Evolutionary conservation across 2,797 vertebrate species (phyloP).

Genomic region (Petrocephalus schoutedeni): DNA sequence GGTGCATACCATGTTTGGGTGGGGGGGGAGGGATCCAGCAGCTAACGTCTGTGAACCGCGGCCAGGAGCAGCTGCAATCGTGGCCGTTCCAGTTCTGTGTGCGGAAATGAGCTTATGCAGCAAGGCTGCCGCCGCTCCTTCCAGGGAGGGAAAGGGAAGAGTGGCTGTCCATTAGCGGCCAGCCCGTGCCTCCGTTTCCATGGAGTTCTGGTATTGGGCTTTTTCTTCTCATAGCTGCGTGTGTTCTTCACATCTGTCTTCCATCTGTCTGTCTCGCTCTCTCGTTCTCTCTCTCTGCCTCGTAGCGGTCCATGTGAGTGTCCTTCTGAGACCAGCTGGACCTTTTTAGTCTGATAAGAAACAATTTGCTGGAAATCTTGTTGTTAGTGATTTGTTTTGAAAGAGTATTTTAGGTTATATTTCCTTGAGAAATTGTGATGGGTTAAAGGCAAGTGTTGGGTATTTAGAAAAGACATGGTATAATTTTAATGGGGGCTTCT

Average conservation of each 20-base stretch:
- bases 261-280: slow-evolving; percentile 31
- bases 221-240: background rate
- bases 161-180: slow-evolving; percentile 38
- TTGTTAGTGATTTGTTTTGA: background rate
- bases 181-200: slow-evolving; percentile 48
- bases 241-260: slow-evolving; percentile 29
- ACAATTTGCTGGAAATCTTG: background rate
- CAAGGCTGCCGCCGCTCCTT: background rate
- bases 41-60: background rate
- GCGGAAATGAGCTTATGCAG: slow-evolving; percentile 7
- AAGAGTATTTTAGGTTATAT: background rate
- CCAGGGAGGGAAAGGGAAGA: slow-evolving; percentile 21
- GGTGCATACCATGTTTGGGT: slow-evolving; percentile 52
- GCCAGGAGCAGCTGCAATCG: background rate
- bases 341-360: slow-evolving; percentile 24
- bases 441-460: background rate
- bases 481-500: slow-evolving; percentile 71
- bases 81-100: background rate
- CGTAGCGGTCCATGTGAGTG: slow-evolving; percentile 19
- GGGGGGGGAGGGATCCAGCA: background rate
- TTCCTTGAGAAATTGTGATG: background rate
- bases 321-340: slow-evolving; percentile 19
- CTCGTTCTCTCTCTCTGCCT: background rate
- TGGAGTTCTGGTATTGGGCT: slow-evolving; percentile 36
- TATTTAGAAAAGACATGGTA: slow-evolving; percentile 49